These are phyloP conservation scores for Sinohyriopsis cumingii DNA, from an alignment of 2,888 invertebrate genomes.

Conservation along the genomic window DNA sequence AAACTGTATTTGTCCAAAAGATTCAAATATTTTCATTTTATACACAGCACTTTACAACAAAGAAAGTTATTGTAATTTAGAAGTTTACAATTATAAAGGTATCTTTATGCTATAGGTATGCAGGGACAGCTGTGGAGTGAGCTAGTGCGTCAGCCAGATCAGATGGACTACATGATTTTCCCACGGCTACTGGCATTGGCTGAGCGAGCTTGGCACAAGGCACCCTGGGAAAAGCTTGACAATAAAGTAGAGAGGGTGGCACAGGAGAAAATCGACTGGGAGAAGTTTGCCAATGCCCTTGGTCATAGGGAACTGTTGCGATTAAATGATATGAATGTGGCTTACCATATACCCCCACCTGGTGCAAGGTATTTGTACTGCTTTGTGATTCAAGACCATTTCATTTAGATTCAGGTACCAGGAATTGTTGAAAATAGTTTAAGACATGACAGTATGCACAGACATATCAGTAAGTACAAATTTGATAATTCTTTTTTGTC, in stretches of 20 bases:
- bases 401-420: not conserved
- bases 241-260: slow-evolving; percentile 28
- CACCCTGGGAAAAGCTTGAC: slow-evolving; percentile 59
- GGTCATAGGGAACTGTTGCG: slow-evolving; percentile 61
- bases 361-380: slow-evolving; percentile 54
- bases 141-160: slow-evolving; percentile 55
- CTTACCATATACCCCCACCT: slow-evolving; percentile 66
- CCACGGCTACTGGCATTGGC: slow-evolving; percentile 66
- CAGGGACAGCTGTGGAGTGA: slow-evolving; percentile 69
- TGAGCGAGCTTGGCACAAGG: slow-evolving; percentile 67
- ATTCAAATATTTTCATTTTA: no score
- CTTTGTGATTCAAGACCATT: not conserved
- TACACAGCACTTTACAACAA: no score
- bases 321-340: slow-evolving; percentile 54
- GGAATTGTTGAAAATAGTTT: no score
- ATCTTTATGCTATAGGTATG: slow-evolving; percentile 52
- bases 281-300: slow-evolving; percentile 58
- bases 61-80: no score
- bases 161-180: slow-evolving; percentile 60
- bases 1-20: no score
- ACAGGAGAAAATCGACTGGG: slow-evolving; percentile 54
- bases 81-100: no score
- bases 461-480: no score
- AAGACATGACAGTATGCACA: no score
- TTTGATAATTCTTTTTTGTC: no score